Evolutionary conservation across 2,888 invertebrate genomes (phyloP), one percentile per base, ranked within the genome.

Genomic region (Cephus spinipes): DNA sequence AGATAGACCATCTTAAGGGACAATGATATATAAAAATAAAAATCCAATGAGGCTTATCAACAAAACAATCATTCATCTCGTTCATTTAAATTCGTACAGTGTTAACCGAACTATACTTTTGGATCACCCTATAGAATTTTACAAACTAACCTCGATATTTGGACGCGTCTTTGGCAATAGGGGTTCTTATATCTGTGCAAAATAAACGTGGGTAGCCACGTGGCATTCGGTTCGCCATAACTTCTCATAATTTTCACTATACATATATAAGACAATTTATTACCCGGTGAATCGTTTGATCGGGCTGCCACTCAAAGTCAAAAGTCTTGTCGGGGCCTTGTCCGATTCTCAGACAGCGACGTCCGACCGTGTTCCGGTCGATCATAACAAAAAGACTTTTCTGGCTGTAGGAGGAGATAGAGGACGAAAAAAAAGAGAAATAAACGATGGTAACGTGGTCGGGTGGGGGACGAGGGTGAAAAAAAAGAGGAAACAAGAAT

Each of bases 221-320:
- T 55, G 55, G 23, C 23, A 55, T 23, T 9, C 55, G 55, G 55
- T 55, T 55, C 23, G 23, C 2, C 55, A 2, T 23, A 55, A 23
- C 9, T 55, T 23, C 23, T 2, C 40, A 2, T 55, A 9, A 23
- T 55, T 23, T 23, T 9, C 23, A 9, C 0, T 40, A 23, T 23
- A 9, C 23, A 9, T 55, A 55, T 15, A 71, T 9, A 71, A 31
- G 12, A 73, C 36, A 75, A 78, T 73, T 73, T 73, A 75, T 76
- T 68, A 32, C 75, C 36, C 68, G 76, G 73, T 71, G 78, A 35
- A 78, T 78, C 55, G 30, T 76, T 55, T 73, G 78, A 71, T 78
- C 73, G 73, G 30, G 35, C 78, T 78, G 78, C 76, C 78, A 78
- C 73, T 78, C 78, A 78, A 78, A 78, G 76, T 78, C 78, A 76